These are phyloP conservation scores for Telmatherina bonti DNA, from an alignment of 2,797 vertebrate genomes.

Conservation along the genomic window DNA sequence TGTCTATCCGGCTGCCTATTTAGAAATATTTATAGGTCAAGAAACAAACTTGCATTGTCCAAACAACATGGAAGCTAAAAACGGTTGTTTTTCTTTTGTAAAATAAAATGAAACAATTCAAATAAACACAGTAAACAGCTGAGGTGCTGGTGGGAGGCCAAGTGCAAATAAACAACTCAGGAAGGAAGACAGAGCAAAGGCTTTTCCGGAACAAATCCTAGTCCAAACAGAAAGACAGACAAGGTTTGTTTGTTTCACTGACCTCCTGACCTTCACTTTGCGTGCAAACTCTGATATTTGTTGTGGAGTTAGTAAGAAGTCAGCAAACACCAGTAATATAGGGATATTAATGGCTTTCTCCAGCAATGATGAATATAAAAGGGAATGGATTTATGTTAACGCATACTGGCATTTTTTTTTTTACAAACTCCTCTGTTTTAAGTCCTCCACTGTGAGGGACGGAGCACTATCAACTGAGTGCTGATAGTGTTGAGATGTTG, in stretches of 20 bases:
- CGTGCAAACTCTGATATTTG: conserved; percentile 52
- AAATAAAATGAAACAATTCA: conserved; percentile 58
- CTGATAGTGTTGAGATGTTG: too few species aligned
- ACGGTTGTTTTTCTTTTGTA: conserved; percentile 9
- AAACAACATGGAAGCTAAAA: conserved; percentile 55
- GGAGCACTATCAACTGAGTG: too few species aligned
- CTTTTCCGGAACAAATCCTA: conserved; percentile 69
- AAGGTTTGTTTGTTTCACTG: conserved; percentile 62
- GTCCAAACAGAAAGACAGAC: conserved; percentile 66
- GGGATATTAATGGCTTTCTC: conserved; percentile 15
- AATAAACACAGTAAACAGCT: conserved; percentile 69
- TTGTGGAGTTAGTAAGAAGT: conserved; percentile 48
- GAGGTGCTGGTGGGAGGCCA: conserved; percentile 56
- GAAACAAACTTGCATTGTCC: conserved; percentile 63
- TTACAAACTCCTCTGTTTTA: too few species aligned
- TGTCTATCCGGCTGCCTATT: conserved; percentile 56
- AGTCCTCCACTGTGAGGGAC: neutral
- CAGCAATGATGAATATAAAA: neutral
- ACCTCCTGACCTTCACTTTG: conserved; percentile 64
- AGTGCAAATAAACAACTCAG: conserved; percentile 72
- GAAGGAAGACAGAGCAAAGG: conserved; percentile 66
- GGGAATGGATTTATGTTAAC: neutral
- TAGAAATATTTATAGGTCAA: conserved; percentile 69
- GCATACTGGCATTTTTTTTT: neutral
- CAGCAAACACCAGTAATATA: conserved; percentile 21